Evolutionary conservation across 2,797 vertebrate species (phyloP), one percentile per base, ranked within the genome.

Genomic region (Ciconia nigra): DNA sequence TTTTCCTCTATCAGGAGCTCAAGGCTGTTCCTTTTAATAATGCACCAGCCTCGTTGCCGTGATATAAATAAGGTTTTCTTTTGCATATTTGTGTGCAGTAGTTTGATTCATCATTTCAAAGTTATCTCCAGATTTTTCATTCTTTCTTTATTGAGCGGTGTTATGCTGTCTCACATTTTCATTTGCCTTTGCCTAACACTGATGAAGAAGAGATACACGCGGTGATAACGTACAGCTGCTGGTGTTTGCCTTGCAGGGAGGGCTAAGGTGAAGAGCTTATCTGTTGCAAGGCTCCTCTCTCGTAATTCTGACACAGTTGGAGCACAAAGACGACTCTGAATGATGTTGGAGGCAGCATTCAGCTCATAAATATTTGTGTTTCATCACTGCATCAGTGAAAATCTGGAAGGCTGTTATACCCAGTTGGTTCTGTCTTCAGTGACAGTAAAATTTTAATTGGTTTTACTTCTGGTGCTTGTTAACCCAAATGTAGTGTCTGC

Each of bases 331-430:
- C 6, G 24, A 65, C 58, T 92, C 96, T 83, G 96, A 97, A 89
- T 86, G 29, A 92, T 87, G 55, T 18, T 71, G 63, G 93, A 96
- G 44, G 44, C 61, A 97, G 47, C 14, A 1, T 87, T 93, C 21
- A 81, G 66, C 94, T 96, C 67, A 87, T 97, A 98, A 98, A 98
- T 98, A 97, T 97, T 98, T 98, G 82, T 91, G 90, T 97, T 97
- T 97, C 62, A 86, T 97, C 82, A 94, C 93, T 25, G 54, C 93
- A 95, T 97, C 89, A 97, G 46, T 24, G 49, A 93, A 93, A 87
- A 95, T 89, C 83, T 93, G 76, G 84, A 81, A 94, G 82, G 55
- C 67, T 93, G 88, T 97, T 97, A 90, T 26, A 93, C 62, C 80
- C 83, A 94, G 88, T 94, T 11, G 12, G 61, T 97, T 97, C 94